phyloP scores from a whole-genome alignment of 2,888 invertebrate genomes.

The Cordilura impudica region DNA sequence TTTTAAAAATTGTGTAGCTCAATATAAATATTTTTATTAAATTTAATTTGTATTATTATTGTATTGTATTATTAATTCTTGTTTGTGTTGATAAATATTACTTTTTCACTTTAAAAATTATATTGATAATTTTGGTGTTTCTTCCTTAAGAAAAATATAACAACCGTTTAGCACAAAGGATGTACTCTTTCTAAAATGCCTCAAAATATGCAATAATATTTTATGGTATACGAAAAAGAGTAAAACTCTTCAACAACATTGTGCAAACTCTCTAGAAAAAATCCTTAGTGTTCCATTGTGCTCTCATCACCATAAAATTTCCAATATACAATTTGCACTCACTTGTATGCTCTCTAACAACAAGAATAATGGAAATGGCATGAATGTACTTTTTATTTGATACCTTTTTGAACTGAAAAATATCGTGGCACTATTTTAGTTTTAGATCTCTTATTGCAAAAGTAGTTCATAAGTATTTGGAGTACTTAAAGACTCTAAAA shows the following conservation, averaged over 20 bases:
- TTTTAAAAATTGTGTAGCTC: too few relatives aligned
- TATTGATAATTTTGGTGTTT: constrained; percentile 4
- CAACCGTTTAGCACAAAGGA: constrained; percentile 71
- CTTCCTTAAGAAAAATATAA: constrained; percentile 54
- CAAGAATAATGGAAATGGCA: not conserved
- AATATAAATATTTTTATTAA: too few relatives aligned
- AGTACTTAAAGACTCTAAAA: too few relatives aligned
- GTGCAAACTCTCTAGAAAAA: not conserved
- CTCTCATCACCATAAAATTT: constrained; percentile 7
- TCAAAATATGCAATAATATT: constrained; percentile 51
- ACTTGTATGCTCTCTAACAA: constrained; percentile 22
- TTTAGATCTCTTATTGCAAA: too few relatives aligned
- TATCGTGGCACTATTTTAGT: not conserved
- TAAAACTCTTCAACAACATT: not conserved
- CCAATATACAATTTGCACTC: not conserved
- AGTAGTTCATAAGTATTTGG: too few relatives aligned
- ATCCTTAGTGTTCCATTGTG: constrained; percentile 24
- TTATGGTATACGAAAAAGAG: not conserved
- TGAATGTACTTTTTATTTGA: not conserved
- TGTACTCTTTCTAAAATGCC: constrained; percentile 73
- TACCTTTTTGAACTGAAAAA: not conserved
- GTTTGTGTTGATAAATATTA: constrained; percentile 13
- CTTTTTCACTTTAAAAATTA: not conserved
- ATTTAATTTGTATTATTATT: not conserved
- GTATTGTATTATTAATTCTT: not conserved